Conservation (phyloP, 2,113 vertebrate genomes). For the Dissostichus mawsoni region DNA sequence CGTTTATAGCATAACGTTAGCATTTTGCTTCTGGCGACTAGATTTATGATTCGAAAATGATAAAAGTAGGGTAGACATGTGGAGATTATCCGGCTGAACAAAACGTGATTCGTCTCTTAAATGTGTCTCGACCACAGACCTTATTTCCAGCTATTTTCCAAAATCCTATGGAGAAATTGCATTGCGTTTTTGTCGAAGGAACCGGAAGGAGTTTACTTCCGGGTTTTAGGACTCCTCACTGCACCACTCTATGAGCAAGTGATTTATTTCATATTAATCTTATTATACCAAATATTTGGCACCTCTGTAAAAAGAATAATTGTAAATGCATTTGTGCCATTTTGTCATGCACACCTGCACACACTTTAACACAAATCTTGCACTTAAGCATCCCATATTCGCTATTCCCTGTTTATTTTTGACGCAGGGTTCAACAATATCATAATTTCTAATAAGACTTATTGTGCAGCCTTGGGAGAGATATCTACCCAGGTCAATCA, state of each 20-base stretch:
- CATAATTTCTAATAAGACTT: background rate
- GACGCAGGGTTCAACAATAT: background rate
- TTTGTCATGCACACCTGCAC: background rate
- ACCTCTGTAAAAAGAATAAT: background rate
- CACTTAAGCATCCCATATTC: background rate
- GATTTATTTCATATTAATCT: background rate
- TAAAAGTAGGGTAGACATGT: no score
- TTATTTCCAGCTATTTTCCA: no score
- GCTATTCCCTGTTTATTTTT: background rate
- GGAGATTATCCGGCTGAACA: no score
- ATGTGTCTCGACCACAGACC: no score
- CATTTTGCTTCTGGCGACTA: no score
- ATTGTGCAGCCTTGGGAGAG: background rate
- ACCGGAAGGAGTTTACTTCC: no score
- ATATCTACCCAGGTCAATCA: slow-evolving; percentile 33
- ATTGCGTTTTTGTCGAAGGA: no score
- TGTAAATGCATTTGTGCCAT: background rate
- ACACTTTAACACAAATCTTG: background rate
- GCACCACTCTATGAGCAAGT: background rate
- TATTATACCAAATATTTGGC: background rate
- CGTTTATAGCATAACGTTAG: no score
- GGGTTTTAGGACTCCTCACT: no score
- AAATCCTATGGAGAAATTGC: no score
- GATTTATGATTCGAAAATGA: no score
- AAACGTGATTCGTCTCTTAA: no score